Evolutionary conservation across 2,888 invertebrate genomes (phyloP), one percentile per base, ranked within the genome.

Genomic region (Nesidiocoris tenuis): DNA sequence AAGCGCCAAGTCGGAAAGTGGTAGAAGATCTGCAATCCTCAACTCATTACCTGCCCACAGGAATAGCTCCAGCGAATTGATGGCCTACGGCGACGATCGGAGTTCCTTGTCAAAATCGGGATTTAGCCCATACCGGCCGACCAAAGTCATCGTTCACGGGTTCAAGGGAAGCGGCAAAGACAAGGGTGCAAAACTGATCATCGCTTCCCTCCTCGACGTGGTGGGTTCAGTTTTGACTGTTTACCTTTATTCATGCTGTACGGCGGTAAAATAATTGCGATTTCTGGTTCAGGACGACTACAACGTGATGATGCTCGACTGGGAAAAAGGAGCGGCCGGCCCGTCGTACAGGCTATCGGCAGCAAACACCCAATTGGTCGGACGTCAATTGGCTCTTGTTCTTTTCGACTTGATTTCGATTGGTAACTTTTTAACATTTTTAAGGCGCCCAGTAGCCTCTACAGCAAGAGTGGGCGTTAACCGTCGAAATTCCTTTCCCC

Each of bases 351-450:
- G 85, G 3, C 82, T 83, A 16, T 88, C 88, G 0, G 88, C 88
- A 0, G 87, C 88, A 0, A 88, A 88, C 79, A 87, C 87, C 0
- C 88, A 88, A 82, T 82, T 88, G 1, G 87, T 87, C 0, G 88
- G 88, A 12, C 84, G 88, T 56, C 82, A 88, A 82, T 81, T 88
- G 65, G 87, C 87, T 0, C 82, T 88, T 7, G 81, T 88, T n/a
- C 81, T 88, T 1, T 79, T 85, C 17, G 84, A 85, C 71, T 84
- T 86, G 79, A 83, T 87, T 2, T 82, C 84, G 19, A 80, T 84
- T 23, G 87, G 78, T 77, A 65, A 61, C 39, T 3, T 39, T 39
- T 7, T 39, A 39, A 7, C 17, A 3, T 72, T 24, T 21, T n/a
- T n/a, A n/a, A n/a, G n/a, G n/a, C n/a, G n/a, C n/a, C n/a, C n/a